These are phyloP conservation scores for Cyclura pinguis DNA, from an alignment of 2,797 vertebrate genomes.

Conservation along the genomic window DNA sequence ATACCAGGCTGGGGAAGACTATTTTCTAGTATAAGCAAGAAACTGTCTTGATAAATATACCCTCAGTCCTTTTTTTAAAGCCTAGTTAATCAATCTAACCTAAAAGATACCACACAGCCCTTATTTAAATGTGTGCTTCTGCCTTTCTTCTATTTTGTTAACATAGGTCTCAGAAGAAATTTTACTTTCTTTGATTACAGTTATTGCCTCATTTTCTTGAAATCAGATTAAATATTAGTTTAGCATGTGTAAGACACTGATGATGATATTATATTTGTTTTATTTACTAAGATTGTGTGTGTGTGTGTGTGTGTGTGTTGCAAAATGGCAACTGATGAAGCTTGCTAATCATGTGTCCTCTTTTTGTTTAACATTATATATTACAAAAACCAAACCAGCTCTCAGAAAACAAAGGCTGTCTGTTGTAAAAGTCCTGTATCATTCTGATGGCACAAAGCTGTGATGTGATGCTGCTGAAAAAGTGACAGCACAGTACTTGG, in stretches of 20 bases:
- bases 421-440: background rate
- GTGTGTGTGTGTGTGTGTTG: background rate
- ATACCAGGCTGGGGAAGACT: background rate
- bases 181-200: background rate
- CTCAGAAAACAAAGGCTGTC: constrained; percentile 2
- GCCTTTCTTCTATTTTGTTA: background rate
- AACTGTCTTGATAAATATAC: background rate
- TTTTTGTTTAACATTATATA: background rate
- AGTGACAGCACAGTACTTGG: background rate
- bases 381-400: constrained; percentile 25
- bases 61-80: background rate
- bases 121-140: background rate
- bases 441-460: background rate
- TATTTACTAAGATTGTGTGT: background rate
- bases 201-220: background rate
- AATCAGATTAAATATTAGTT: background rate
- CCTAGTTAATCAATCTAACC: background rate
- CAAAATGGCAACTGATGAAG: background rate
- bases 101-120: background rate
- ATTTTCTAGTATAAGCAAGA: background rate
- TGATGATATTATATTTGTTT: background rate
- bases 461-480: constrained; percentile 29
- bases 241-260: background rate
- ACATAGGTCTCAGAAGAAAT: background rate
- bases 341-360: background rate